Evolutionary conservation across 2,113 vertebrate genomes (phyloP), one percentile per base, ranked within the genome.

Genomic region (Crocuta crocuta): DNA sequence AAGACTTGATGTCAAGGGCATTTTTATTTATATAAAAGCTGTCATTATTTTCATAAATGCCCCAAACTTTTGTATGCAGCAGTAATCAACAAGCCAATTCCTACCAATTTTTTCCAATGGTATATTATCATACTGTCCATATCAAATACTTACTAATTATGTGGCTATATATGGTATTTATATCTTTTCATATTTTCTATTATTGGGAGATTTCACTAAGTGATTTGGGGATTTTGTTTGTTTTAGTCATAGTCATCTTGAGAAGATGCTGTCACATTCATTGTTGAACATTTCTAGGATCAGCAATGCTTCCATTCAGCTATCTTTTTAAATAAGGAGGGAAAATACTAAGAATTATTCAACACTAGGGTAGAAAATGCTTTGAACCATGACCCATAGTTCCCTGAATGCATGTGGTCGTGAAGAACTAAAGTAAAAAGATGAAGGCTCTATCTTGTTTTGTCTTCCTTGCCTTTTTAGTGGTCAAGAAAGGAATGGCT

Each of bases 391-490:
- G 33, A 88, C 4, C 23, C 17, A 39, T 16, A 65, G 35, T 82
- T 76, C 89, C 39, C 58, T 86, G 45, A 82, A 53, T 13, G 43
- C 26, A 31, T 31, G n/a, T 74, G 63, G n/a, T 53, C 26, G 61
- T 5, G 53, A 81, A 10, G 53, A 76, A 15, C 33, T 81, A 33
- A 89, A 73, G 23, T 31, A 55, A 23, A 71, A 71, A 79, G 31
- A 65, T 4, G 16, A 99, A 84, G 50, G 13, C 23, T 74, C 61
- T 61, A 53, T 81, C 15, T 61, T 17, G 43, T 83, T 83, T 94
- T 86, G 33, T 53, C 21, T 35, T 78, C 33, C 0, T n/a, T 80
- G 58, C 15, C 83, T 94, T 81, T 96, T 96, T 53, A 89, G 68
- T 45, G 35, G 19, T 74, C 80, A 92, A 50, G 19, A 28, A 71